A percentile compares a stretch with the other conserved stretches of the same genome.
Conservation (phyloP, 1,140 invertebrate species). For the Drosophila nigrodunni region DNA sequence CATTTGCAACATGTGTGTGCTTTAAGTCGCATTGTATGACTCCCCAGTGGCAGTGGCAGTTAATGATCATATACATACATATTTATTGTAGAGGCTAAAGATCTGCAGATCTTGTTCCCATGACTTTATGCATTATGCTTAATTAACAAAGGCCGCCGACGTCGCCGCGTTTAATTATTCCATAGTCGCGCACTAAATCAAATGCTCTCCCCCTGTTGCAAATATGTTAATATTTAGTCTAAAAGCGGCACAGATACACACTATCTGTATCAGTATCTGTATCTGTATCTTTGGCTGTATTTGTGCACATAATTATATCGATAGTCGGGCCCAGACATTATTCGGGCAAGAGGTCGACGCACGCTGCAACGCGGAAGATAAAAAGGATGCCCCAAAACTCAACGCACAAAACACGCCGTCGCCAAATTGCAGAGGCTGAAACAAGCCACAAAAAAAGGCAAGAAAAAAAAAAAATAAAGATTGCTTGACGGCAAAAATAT, state of each 20-base stretch:
- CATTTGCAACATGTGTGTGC: constrained; percentile 75
- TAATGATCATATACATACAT: constrained; percentile 31
- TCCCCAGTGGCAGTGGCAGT: constrained; percentile 21
- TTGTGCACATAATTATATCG: constrained; percentile 55
- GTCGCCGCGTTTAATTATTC: constrained; percentile 67
- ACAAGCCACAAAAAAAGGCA: constrained; percentile 45
- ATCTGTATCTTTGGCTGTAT: neutral
- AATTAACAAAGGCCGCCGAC: constrained; percentile 79
- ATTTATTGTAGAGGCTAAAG: constrained; percentile 5
- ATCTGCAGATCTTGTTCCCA: constrained; percentile 69
- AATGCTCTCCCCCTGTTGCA: constrained; percentile 55
- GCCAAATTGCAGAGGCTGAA: constrained; percentile 62
- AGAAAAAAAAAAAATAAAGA: constrained; percentile 42
- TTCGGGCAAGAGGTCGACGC: constrained; percentile 50
- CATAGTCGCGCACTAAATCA: constrained; percentile 61
- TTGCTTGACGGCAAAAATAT: constrained; percentile 67
- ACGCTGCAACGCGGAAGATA: constrained; percentile 79
- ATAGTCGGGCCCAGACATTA: constrained; percentile 32
- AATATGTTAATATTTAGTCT: constrained; percentile 65
- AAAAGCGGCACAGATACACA: constrained; percentile 30
- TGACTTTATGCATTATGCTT: constrained; percentile 75
- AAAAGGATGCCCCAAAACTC: constrained; percentile 77
- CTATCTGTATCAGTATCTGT: constrained; percentile 6
- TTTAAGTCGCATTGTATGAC: neutral
- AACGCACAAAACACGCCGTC: constrained; percentile 61